These are phyloP conservation scores for Sitta europaea DNA, from an alignment of 2,113 vertebrate species.

Conservation along the genomic window DNA sequence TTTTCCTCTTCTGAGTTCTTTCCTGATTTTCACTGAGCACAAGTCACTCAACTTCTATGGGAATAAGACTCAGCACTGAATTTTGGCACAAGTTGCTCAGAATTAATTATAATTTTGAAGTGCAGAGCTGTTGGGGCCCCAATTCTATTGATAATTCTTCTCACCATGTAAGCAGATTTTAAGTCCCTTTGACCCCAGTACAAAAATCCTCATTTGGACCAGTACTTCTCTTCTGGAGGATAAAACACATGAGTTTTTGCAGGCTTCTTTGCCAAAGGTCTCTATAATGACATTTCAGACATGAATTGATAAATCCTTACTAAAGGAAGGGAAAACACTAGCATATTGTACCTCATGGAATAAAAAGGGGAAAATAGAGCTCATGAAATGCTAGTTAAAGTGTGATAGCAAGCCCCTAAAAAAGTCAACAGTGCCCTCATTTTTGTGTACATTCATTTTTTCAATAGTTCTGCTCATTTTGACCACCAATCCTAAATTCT, in stretches of 20 bases:
- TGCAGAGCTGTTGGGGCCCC: neutral
- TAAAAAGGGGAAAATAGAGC: neutral
- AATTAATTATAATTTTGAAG: neutral
- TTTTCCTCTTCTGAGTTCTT: neutral
- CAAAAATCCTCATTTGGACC: neutral
- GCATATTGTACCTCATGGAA: neutral
- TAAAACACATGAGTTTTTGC: constrained; percentile 64
- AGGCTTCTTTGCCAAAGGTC: constrained; percentile 74
- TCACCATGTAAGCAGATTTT: neutral
- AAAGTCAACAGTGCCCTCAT: neutral
- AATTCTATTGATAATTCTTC: neutral
- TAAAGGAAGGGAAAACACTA: constrained; percentile 43
- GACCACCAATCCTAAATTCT: neutral
- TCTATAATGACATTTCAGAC: constrained; percentile 78
- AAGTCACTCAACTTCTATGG: neutral
- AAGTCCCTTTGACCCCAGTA: neutral
- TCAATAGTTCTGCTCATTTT: neutral
- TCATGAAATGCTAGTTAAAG: neutral
- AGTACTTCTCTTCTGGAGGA: neutral
- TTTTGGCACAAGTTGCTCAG: neutral
- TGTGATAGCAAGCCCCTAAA: neutral
- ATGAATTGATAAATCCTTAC: constrained; percentile 84
- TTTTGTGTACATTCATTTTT: neutral
- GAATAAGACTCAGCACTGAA: neutral
- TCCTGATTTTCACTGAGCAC: neutral